Evolutionary conservation across 2,888 invertebrate species (phyloP).

Genomic region (Drosophila meridiana): DNA sequence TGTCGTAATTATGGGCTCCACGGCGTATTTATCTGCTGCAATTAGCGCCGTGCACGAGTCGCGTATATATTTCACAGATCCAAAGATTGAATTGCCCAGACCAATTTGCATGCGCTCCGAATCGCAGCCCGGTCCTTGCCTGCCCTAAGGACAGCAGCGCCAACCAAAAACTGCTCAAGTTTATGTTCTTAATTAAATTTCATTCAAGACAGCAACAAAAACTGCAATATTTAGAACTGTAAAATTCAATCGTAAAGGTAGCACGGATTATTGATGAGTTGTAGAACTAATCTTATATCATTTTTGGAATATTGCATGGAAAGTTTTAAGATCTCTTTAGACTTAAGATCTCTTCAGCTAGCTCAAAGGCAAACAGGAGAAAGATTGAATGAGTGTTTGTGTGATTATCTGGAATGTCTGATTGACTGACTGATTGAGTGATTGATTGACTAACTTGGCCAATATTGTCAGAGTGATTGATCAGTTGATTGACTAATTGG

Average conservation of each 20-base stretch:
- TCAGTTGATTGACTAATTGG: too few species aligned
- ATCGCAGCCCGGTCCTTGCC: conserved; percentile 10
- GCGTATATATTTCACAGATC: conserved; percentile 71
- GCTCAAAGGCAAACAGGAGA: too few species aligned
- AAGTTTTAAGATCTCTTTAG: not conserved
- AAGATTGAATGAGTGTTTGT: not conserved
- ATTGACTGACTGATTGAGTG: not conserved
- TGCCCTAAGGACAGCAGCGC: conserved; percentile 1
- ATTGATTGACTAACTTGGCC: not conserved
- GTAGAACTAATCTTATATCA: not conserved
- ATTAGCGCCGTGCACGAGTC: conserved; percentile 72
- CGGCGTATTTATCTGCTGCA: conserved; percentile 80
- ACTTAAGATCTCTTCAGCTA: not conserved
- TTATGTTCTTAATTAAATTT: conserved; percentile 60
- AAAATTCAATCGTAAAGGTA: conserved; percentile 2
- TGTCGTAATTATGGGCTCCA: conserved; percentile 80
- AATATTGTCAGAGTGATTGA: not conserved
- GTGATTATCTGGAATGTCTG: not conserved
- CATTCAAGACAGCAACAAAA: not conserved
- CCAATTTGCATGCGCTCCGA: conserved; percentile 63
- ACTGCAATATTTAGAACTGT: not conserved
- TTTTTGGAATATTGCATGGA: not conserved
- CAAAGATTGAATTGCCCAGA: conserved; percentile 67
- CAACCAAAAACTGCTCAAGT: conserved; percentile 17
- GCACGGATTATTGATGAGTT: conserved; percentile 14